These are phyloP conservation scores for Chesias legatella DNA, from an alignment of 2,888 invertebrate species.

Conservation along the genomic window DNA sequence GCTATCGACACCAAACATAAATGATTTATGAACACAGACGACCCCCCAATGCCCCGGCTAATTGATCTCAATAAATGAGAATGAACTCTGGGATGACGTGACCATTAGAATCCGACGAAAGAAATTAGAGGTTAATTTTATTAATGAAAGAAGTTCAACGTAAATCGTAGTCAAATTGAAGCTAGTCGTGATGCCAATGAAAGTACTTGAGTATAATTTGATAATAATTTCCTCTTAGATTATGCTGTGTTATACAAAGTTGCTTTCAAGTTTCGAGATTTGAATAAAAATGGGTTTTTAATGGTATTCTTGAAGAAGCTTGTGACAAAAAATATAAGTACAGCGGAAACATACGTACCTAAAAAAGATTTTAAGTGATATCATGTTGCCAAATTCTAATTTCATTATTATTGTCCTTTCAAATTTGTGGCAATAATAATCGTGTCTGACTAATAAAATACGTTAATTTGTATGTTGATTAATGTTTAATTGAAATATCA, in stretches of 20 bases:
- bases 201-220: conserved; percentile 13
- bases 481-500: conserved; percentile 4
- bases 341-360: too few species aligned
- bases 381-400: too few species aligned
- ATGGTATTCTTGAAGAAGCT: too few species aligned
- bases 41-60: conserved; percentile 37
- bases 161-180: conserved; percentile 35
- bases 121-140: conserved; percentile 70
- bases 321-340: too few species aligned
- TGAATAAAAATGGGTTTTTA: too few species aligned
- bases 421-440: too few species aligned
- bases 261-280: too few species aligned
- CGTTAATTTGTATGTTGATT: too few species aligned
- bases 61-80: conserved; percentile 68
- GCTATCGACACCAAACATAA: conserved; percentile 26
- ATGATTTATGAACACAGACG: conserved; percentile 28
- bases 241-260: too few species aligned
- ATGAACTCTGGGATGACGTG: conserved; percentile 57
- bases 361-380: too few species aligned
- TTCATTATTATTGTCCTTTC: too few species aligned
- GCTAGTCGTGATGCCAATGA: conserved; percentile 28
- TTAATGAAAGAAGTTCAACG: conserved; percentile 47
- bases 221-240: not conserved
- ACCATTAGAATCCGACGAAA: conserved; percentile 55
- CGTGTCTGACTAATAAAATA: too few species aligned